A percentile compares a stretch with the other conserved stretches of the same genome.
Evolutionary conservation across 2,888 invertebrate species (phyloP).

Genomic region (Neocrepidodera transversa): DNA sequence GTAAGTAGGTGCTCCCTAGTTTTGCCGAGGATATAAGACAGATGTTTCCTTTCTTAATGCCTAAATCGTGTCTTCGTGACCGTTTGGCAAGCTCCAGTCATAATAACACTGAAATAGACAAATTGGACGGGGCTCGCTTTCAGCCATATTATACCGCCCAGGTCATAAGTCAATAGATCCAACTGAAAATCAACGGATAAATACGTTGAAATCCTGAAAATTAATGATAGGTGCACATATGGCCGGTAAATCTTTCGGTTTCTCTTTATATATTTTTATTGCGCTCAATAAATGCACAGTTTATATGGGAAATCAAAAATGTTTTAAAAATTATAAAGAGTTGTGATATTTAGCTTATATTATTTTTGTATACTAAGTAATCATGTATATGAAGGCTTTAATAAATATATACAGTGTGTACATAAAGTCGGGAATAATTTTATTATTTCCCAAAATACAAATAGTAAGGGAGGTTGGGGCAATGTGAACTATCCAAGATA

Average conservation of each 20-base stretch:
- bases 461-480: no score
- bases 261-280: no score
- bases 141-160: slow-evolving; percentile 30
- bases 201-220: slow-evolving; percentile 11
- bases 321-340: no score
- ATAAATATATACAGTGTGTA: no score
- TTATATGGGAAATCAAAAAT: no score
- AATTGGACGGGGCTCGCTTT: slow-evolving; percentile 43
- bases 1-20: not conserved
- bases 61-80: slow-evolving; percentile 48
- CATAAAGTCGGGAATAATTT: no score
- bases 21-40: slow-evolving; percentile 29
- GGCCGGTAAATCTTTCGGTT: no score
- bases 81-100: slow-evolving; percentile 47
- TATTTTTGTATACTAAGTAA: no score
- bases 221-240: slow-evolving; percentile 17
- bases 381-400: no score
- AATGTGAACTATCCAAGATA: not conserved
- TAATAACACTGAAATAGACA: slow-evolving; percentile 51
- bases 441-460: no score
- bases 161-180: slow-evolving; percentile 35
- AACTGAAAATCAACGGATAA: slow-evolving; percentile 8
- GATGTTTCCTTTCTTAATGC: slow-evolving; percentile 45
- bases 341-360: no score
- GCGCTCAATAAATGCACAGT: no score